A percentile compares a stretch with the other conserved stretches of the same genome.
These are phyloP conservation scores for Crypturellus undulatus DNA, from an alignment of 2,113 vertebrate species.

Conservation along the genomic window DNA sequence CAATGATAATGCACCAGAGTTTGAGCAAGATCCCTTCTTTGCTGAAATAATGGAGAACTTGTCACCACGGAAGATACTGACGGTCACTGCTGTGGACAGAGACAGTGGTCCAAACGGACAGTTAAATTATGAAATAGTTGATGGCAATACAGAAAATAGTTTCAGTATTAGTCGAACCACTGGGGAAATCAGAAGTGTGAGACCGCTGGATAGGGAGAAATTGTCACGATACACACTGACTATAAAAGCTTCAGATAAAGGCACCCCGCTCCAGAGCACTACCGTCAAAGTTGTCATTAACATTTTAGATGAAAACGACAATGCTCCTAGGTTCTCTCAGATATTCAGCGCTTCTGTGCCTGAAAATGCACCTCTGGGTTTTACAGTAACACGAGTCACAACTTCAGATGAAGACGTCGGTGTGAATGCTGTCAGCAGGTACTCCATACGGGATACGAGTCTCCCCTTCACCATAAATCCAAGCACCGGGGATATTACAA, in stretches of 20 bases:
- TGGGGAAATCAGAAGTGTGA: constrained; percentile 91
- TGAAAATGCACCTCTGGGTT: constrained; percentile 93
- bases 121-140: constrained; percentile 87
- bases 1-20: constrained; percentile 91
- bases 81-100: constrained; percentile 85
- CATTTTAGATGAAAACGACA: constrained; percentile 95
- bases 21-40: constrained; percentile 89
- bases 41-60: constrained; percentile 92
- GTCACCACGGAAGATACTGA: constrained; percentile 86
- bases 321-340: constrained; percentile 94
- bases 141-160: constrained; percentile 90
- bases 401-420: constrained; percentile 94
- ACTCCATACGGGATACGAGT: constrained; percentile 87
- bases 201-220: constrained; percentile 91
- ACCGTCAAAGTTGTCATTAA: constrained; percentile 85
- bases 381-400: constrained; percentile 90
- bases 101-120: constrained; percentile 94
- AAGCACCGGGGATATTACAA: constrained; percentile 90
- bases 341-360: constrained; percentile 94
- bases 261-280: constrained; percentile 82
- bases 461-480: constrained; percentile 92
- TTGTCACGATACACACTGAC: constrained; percentile 84
- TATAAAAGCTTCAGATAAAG: constrained; percentile 90
- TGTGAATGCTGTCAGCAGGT: constrained; percentile 90
- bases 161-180: constrained; percentile 89